Conservation (phyloP, 2,888 invertebrate species). For the Lithosia quadra region DNA sequence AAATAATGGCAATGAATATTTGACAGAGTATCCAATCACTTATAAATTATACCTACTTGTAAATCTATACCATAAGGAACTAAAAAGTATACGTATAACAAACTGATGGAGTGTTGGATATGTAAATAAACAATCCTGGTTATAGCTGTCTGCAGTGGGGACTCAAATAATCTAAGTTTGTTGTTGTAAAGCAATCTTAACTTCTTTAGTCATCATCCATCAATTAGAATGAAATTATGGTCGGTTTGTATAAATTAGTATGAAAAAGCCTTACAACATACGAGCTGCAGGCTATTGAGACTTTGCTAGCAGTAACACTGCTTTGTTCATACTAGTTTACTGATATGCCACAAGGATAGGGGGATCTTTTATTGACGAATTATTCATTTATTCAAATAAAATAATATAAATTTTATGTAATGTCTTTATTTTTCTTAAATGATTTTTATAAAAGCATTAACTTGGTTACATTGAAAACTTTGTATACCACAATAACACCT, state of each 20-base stretch:
- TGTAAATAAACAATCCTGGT: no score
- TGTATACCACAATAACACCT: neutral
- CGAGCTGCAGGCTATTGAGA: no score
- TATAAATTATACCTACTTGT: no score
- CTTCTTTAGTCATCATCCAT: no score
- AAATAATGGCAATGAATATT: slow-evolving; percentile 76
- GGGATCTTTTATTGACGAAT: neutral
- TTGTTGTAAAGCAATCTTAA: no score
- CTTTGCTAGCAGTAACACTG: no score
- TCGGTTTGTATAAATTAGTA: no score
- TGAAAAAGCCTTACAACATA: no score
- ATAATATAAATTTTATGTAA: neutral
- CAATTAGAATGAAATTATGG: no score
- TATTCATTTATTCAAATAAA: neutral
- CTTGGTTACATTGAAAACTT: neutral
- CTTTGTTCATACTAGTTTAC: no score
- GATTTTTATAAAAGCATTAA: neutral
- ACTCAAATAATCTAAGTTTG: no score
- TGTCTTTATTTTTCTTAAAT: neutral
- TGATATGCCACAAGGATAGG: neutral
- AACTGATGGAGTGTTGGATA: neutral
- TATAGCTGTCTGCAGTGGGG: no score
- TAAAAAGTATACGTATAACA: neutral
- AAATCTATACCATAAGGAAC: neutral
- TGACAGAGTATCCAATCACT: slow-evolving; percentile 31